phyloP scores from a whole-genome alignment of 2,888 invertebrate genomes.

The Automeris io region DNA sequence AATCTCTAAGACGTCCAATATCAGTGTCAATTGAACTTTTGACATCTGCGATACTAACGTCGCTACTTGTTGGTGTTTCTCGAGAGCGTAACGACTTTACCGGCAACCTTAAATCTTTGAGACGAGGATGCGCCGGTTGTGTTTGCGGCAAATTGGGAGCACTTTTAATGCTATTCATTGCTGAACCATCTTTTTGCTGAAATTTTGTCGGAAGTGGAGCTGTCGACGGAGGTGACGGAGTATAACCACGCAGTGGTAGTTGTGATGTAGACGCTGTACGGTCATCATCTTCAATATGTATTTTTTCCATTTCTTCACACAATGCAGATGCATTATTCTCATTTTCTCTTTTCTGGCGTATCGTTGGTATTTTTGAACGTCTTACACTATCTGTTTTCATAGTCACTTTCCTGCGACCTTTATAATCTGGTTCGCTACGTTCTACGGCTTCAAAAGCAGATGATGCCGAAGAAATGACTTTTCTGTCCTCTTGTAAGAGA shows the following conservation, averaged over 20 bases:
- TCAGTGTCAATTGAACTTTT: slow-evolving; percentile 71
- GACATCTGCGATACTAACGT: slow-evolving; percentile 80
- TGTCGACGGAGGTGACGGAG: slow-evolving; percentile 90
- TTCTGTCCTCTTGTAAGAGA: slow-evolving; percentile 76
- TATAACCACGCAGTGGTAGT: slow-evolving; percentile 82
- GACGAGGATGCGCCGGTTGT: slow-evolving; percentile 81
- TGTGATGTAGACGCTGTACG: slow-evolving; percentile 76
- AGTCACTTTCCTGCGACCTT: slow-evolving; percentile 76
- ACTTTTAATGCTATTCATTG: slow-evolving; percentile 88
- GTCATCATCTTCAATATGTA: slow-evolving; percentile 78
- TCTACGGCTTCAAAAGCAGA: slow-evolving; percentile 72
- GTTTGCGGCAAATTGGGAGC: slow-evolving; percentile 85
- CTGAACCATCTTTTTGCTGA: slow-evolving; percentile 81
- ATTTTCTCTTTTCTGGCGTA: slow-evolving; percentile 69
- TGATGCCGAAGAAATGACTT: slow-evolving; percentile 67
- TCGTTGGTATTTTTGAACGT: slow-evolving; percentile 79
- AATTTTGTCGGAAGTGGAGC: slow-evolving; percentile 90
- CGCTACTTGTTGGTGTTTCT: slow-evolving; percentile 78
- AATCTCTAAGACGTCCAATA: slow-evolving; percentile 68
- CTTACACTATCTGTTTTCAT: slow-evolving; percentile 74
- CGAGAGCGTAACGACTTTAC: slow-evolving; percentile 81
- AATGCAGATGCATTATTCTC: slow-evolving; percentile 57
- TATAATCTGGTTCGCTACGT: slow-evolving; percentile 66
- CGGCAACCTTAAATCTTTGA: slow-evolving; percentile 85
- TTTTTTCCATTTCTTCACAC: slow-evolving; percentile 78